phyloP scores from a whole-genome alignment of 2,888 invertebrate genomes.

The Dichetophora obliterata region DNA sequence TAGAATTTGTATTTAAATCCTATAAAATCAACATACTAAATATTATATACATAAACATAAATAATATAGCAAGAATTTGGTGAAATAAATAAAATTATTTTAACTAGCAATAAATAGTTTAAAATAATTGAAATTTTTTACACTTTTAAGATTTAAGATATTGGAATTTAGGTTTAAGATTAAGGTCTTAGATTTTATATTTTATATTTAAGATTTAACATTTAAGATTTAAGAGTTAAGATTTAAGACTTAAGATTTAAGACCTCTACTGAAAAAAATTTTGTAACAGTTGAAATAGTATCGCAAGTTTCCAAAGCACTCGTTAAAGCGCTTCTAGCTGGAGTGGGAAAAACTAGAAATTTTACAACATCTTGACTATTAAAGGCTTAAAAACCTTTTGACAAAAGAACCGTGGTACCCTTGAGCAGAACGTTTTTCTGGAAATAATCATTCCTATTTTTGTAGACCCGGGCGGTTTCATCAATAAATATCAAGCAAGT shows the following conservation, averaged over 20 bases:
- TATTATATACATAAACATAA: too few relatives aligned
- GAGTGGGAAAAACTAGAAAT: slow-evolving; percentile 53
- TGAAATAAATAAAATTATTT: too few relatives aligned
- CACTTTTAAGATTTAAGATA: too few relatives aligned
- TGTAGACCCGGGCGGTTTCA: slow-evolving; percentile 69
- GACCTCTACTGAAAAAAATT: slow-evolving; percentile 54
- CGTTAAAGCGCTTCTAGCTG: slow-evolving; percentile 48
- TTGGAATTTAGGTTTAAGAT: too few relatives aligned
- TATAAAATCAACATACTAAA: too few relatives aligned
- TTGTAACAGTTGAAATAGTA: slow-evolving; percentile 51
- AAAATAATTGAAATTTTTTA: too few relatives aligned
- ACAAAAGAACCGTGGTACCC: slow-evolving; percentile 70
- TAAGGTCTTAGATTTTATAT: too few relatives aligned
- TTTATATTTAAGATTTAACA: too few relatives aligned
- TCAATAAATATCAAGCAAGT: slow-evolving; percentile 66
- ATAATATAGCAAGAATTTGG: too few relatives aligned
- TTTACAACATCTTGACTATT: slow-evolving; percentile 24
- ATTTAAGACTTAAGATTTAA: slow-evolving; percentile 31
- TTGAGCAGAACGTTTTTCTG: slow-evolving; percentile 68
- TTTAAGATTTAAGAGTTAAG: too few relatives aligned
- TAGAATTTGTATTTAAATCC: too few relatives aligned
- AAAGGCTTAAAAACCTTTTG: slow-evolving; percentile 65
- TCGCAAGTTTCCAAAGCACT: slow-evolving; percentile 52
- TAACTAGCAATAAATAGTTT: too few relatives aligned
- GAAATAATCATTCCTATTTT: slow-evolving; percentile 69